Percentiles rank a stretch among this genome's conserved stretches.
These are phyloP conservation scores for Pangasius djambal DNA, from an alignment of 2,797 vertebrate species.

Conservation along the genomic window DNA sequence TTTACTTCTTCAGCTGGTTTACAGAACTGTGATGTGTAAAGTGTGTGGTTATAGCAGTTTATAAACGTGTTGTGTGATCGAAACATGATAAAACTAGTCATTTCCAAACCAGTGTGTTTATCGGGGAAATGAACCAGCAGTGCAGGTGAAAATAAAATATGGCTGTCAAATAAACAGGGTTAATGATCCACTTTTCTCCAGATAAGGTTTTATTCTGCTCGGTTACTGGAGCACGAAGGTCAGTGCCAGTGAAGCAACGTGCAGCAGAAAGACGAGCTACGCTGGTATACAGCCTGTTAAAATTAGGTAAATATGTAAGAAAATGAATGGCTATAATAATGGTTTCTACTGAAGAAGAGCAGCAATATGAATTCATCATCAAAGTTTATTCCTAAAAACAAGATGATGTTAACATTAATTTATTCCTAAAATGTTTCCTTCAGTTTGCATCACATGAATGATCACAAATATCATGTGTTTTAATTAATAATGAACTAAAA, in stretches of 20 bases:
- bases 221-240: neutral
- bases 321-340: neutral
- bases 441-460: neutral
- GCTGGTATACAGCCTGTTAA: neutral
- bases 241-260: neutral
- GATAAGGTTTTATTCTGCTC: neutral
- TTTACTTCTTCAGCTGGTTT: neutral
- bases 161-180: neutral
- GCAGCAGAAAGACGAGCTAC: neutral
- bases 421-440: neutral
- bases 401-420: neutral
- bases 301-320: neutral
- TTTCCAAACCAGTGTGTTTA: neutral
- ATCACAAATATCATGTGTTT: neutral
- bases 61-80: neutral
- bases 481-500: neutral
- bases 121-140: neutral
- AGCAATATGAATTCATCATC: neutral
- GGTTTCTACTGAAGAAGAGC: neutral
- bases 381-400: neutral
- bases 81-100: neutral
- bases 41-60: neutral
- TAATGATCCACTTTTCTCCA: neutral
- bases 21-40: neutral
- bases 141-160: neutral